A percentile compares a stretch with the other conserved stretches of the same genome.
phyloP scores from a whole-genome alignment of 2,113 vertebrate genomes.

The Xiphophorus hellerii region DNA sequence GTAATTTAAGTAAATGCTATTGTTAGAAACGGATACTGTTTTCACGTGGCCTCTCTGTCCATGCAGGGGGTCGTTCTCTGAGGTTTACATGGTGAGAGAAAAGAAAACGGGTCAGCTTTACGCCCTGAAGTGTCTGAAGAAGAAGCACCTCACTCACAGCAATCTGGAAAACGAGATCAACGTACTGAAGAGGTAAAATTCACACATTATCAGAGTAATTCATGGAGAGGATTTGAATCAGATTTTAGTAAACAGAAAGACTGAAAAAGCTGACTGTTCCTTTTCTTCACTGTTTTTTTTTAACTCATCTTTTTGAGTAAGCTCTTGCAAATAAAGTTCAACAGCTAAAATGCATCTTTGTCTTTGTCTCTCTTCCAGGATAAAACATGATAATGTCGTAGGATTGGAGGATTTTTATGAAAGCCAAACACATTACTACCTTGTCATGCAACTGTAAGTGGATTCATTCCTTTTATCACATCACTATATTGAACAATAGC shows the following conservation, averaged over 20 bases:
- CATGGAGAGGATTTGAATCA: not conserved
- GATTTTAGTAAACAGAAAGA: not conserved
- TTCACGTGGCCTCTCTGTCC: not conserved
- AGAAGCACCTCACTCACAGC: conserved; percentile 85
- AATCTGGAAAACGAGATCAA: conserved; percentile 95
- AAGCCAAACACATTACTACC: conserved; percentile 92
- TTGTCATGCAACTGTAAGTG: conserved; percentile 97
- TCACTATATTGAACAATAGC: too few relatives aligned
- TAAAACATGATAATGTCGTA: conserved; percentile 95
- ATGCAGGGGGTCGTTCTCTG: conserved; percentile 91
- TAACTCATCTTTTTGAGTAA: too few relatives aligned
- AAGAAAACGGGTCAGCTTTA: conserved; percentile 87
- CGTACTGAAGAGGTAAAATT: conserved; percentile 87
- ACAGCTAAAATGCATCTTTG: too few relatives aligned
- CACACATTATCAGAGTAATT: not conserved
- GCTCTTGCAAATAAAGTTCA: too few relatives aligned
- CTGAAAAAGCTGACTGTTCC: too few relatives aligned
- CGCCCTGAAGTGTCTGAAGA: conserved; percentile 95
- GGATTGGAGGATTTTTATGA: conserved; percentile 95
- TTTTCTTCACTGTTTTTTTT: too few relatives aligned
- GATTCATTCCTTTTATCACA: too few relatives aligned
- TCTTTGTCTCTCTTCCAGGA: conserved; percentile 76
- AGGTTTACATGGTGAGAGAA: conserved; percentile 93
- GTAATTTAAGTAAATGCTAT: not conserved
- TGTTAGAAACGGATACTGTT: not conserved